phyloP scores from a whole-genome alignment of 2,113 vertebrate species.

The Carollia perspicillata region DNA sequence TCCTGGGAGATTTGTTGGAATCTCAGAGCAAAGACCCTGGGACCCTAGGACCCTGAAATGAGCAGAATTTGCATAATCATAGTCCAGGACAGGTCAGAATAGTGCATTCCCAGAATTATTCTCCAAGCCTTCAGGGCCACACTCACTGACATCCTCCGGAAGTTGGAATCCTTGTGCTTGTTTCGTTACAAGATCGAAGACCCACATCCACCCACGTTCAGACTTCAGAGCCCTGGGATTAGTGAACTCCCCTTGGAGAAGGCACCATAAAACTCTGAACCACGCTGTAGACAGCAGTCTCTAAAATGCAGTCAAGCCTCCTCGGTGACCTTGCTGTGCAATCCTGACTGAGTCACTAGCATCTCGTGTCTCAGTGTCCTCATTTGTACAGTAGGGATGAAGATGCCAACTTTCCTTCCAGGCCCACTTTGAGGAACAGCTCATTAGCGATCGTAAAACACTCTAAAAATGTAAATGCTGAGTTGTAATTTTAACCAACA shows the following conservation, averaged over 20 bases:
- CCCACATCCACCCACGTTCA: background rate
- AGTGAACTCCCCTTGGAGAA: background rate
- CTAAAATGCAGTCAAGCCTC: background rate
- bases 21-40: background rate
- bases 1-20: background rate
- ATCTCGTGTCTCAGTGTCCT: background rate
- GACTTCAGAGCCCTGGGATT: background rate
- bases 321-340: background rate
- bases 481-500: conserved; percentile 59
- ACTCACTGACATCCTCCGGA: background rate
- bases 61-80: background rate
- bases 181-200: background rate
- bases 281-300: background rate
- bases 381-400: background rate
- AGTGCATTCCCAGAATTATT: background rate
- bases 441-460: conserved; percentile 53
- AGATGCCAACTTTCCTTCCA: background rate
- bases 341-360: background rate
- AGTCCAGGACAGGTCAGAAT: background rate
- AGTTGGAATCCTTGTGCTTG: background rate
- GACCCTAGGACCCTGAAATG: too few species aligned
- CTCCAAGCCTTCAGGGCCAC: background rate
- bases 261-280: background rate
- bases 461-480: conserved; percentile 46
- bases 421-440: background rate